phyloP scores from a whole-genome alignment of 1,140 invertebrate genomes.

The Micrasema longulum region DNA sequence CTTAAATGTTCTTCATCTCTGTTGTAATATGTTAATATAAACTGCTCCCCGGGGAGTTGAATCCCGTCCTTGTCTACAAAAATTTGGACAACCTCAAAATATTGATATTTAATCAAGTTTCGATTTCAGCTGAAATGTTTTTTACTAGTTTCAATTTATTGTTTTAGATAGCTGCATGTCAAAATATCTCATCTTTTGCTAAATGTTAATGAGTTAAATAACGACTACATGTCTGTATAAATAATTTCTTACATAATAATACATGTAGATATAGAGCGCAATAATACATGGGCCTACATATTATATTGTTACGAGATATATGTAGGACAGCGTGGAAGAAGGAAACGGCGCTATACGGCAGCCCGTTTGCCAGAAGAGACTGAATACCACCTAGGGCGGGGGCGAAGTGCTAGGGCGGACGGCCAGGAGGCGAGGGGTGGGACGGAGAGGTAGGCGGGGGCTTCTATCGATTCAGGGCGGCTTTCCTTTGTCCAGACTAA shows the following conservation, averaged over 20 bases:
- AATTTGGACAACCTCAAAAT: too few relatives aligned
- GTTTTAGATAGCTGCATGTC: too few relatives aligned
- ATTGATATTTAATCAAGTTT: too few relatives aligned
- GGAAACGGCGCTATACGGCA: slow-evolving; percentile 7
- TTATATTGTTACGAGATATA: neutral
- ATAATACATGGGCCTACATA: neutral
- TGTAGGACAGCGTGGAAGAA: slow-evolving; percentile 4
- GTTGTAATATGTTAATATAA: too few relatives aligned
- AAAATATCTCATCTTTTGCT: too few relatives aligned
- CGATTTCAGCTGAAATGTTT: too few relatives aligned
- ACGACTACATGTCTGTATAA: too few relatives aligned
- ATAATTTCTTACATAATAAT: neutral
- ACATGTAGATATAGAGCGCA: neutral
- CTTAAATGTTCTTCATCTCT: too few relatives aligned
- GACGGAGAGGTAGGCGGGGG: slow-evolving; percentile 11
- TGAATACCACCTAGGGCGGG: neutral
- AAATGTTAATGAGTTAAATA: too few relatives aligned
- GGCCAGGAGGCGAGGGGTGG: neutral
- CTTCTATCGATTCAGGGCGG: slow-evolving; percentile 47
- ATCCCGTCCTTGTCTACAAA: too few relatives aligned
- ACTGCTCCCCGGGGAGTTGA: too few relatives aligned
- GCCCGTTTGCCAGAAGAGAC: neutral
- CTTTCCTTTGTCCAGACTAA: slow-evolving; percentile 44
- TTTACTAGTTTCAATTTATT: too few relatives aligned
- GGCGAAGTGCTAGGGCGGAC: neutral